Evolutionary conservation across 2,113 vertebrate genomes (phyloP), one percentile per base, ranked within the genome.

Genomic region (Toxostoma redivivum): DNA sequence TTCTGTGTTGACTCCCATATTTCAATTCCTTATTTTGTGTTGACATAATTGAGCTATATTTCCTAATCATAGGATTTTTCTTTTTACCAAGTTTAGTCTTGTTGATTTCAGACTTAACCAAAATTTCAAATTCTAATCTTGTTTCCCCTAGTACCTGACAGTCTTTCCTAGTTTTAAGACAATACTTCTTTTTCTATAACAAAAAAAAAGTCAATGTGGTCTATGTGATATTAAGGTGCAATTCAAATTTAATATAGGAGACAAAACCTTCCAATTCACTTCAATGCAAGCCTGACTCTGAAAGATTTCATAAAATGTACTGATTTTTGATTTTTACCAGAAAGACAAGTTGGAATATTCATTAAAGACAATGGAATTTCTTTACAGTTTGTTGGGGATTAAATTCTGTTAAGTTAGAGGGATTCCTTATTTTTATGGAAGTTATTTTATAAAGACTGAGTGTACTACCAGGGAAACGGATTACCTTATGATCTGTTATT

Each of bases 401-500:
- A 58, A 76, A 50, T 31, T 65, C 23, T 57, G 5, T 45, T 69
- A 47, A 47, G 5, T 57, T 79, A 0, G 5, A 85, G 11, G 5
- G 4, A n/a, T 45, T 7, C 1, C n/a, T 45, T 44, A 7, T 24
- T 79, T 72, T 64, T 50, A 38, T 45, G 13, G 25, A 64, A 81
- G 27, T 25, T 66, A 5, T 11, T 1, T 27, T 33, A 42, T 25
- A 40, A 7, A n/a, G 5, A 28, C 11, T 25, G 78, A 25, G 3
- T n/a, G 9, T 23, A 50, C 35, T 64, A 64, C 35, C 7, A 60
- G 42, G 31, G 64, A 92, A 73, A 7, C 4, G 24, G 9, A 31
- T 76, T 92, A 97, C 94, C 86, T 95, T 87, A 19, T 1, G 79
- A 51, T 94, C 90, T 64, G 86, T 85, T 90, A 97, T 91, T 76